A percentile compares a stretch with the other conserved stretches of the same genome.
phyloP scores from a whole-genome alignment of 2,797 vertebrate species.

The Salmo trutta region DNA sequence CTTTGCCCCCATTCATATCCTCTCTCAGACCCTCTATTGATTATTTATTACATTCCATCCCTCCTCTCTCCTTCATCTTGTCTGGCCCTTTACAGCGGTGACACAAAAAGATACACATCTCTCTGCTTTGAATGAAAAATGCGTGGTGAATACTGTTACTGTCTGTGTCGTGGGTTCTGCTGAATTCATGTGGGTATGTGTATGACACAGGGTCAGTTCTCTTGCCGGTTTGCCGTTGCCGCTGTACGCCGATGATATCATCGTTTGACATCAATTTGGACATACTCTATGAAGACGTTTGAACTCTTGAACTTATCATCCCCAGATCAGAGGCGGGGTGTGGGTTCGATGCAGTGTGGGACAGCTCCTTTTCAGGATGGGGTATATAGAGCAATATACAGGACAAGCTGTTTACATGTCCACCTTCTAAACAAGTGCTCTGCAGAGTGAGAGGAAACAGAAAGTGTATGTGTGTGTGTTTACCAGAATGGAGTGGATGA shows the following conservation, averaged over 20 bases:
- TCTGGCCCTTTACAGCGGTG: not conserved
- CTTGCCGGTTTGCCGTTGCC: not conserved
- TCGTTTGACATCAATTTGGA: not conserved
- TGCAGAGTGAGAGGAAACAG: not conserved
- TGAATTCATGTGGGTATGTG: constrained; percentile 1
- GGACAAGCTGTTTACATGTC: not conserved
- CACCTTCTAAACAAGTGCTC: not conserved
- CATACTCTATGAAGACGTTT: too few species aligned
- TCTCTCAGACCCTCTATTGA: constrained; percentile 9
- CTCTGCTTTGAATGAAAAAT: not conserved
- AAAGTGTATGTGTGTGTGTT: constrained; percentile 3
- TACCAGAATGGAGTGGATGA: constrained; percentile 1
- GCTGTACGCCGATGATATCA: not conserved
- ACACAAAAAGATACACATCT: constrained; percentile 11
- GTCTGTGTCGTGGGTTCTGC: not conserved
- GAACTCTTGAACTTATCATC: too few species aligned
- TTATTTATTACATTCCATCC: not conserved
- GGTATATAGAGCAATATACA: not conserved
- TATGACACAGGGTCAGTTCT: not conserved
- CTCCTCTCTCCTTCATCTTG: constrained; percentile 6
- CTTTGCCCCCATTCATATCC: not conserved
- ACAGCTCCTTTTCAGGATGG: not conserved
- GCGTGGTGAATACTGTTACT: not conserved
- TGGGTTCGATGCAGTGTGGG: too few species aligned
- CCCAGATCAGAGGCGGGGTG: too few species aligned